Conservation (phyloP, 1,140 invertebrate species). For the Dermatophagoides farinae region DNA sequence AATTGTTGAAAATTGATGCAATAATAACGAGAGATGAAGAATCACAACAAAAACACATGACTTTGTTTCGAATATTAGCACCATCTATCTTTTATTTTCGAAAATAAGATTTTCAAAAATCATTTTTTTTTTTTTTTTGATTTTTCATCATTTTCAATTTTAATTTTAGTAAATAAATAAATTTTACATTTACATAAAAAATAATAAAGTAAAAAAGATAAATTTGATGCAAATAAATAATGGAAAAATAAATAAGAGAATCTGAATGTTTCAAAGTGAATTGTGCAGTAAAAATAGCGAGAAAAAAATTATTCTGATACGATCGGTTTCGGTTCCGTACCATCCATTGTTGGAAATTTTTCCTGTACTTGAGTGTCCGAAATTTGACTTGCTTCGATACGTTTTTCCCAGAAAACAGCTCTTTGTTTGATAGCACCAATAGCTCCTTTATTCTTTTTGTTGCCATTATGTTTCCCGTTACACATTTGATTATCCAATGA, state of each 20-base stretch:
- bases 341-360: slow-evolving; percentile 19
- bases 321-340: not conserved
- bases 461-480: not conserved
- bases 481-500: no score
- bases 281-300: not conserved
- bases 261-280: not conserved
- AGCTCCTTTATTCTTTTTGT: not conserved
- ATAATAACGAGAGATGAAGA: no score
- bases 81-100: no score
- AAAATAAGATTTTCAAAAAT: no score
- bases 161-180: no score
- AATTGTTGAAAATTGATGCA: not conserved
- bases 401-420: slow-evolving; percentile 21
- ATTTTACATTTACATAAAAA: no score
- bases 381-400: slow-evolving; percentile 18
- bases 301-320: not conserved
- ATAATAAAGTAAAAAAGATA: no score
- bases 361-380: slow-evolving; percentile 19
- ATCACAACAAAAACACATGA: no score
- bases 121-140: no score
- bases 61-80: no score
- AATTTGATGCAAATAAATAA: no score
- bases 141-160: no score
- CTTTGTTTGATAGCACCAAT: slow-evolving; percentile 17
- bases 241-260: not conserved